phyloP scores from a whole-genome alignment of 2,797 vertebrate species.

The Brachyrhaphis roseni region DNA sequence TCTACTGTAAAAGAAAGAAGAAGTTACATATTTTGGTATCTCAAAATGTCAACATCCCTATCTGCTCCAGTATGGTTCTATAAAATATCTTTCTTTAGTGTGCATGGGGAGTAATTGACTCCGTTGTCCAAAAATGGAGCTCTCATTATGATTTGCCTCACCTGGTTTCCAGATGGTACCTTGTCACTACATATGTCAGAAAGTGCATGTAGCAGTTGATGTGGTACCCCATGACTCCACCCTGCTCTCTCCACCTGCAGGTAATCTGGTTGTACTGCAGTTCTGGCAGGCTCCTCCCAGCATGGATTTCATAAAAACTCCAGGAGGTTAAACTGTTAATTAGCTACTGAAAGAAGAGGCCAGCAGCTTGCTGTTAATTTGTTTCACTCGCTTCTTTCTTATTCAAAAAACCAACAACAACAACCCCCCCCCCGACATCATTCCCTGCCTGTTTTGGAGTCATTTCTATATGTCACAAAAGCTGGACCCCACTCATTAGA shows the following conservation, averaged over 20 bases:
- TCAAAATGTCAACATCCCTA: conserved; percentile 43
- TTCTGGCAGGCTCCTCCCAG: conserved; percentile 72
- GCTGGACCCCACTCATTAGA: conserved; percentile 72
- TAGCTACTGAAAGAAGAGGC: conserved; percentile 80
- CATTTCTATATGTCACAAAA: conserved; percentile 67
- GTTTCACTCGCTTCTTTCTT: conserved; percentile 48
- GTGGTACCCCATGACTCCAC: conserved; percentile 65
- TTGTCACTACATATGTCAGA: conserved; percentile 73
- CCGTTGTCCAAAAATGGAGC: conserved; percentile 66
- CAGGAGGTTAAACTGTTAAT: conserved; percentile 87
- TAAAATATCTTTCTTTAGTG: conserved; percentile 46
- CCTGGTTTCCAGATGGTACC: conserved; percentile 77
- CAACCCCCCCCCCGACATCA: conserved; percentile 75
- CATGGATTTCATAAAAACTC: conserved; percentile 82
- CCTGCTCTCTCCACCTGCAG: conserved; percentile 82
- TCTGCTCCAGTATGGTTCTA: conserved; percentile 45
- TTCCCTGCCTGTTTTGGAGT: conserved; percentile 77
- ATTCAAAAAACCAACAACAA: conserved; percentile 37
- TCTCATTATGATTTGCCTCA: conserved; percentile 75
- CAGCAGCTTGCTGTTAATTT: conserved; percentile 80
- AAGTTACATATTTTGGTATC: conserved; percentile 24
- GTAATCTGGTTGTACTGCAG: conserved; percentile 78
- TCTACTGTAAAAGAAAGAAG: neutral
- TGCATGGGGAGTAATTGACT: conserved; percentile 68
- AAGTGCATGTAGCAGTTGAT: conserved; percentile 75